Conservation (phyloP, 92 coral and sea anemone genomes). For the Pocillopora meandrina region DNA sequence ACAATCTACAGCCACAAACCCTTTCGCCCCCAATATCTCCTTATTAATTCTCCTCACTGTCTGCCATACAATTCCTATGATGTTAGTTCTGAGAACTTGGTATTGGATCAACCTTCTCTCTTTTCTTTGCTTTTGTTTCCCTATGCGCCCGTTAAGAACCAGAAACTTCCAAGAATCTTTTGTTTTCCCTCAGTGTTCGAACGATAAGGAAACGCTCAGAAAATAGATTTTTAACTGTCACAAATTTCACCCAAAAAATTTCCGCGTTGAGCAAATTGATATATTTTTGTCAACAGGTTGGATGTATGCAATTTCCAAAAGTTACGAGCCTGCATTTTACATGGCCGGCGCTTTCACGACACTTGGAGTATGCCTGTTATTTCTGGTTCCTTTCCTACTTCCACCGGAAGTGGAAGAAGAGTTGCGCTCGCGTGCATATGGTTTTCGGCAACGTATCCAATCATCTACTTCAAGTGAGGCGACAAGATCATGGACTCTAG, state of each 20-base stretch:
- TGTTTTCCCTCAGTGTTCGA: too few relatives aligned
- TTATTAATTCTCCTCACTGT: too few relatives aligned
- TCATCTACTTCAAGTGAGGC: constrained; percentile 50
- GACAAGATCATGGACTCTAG: constrained; percentile 56
- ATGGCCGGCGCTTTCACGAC: constrained; percentile 87
- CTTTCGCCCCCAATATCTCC: too few relatives aligned
- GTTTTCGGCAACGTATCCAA: constrained; percentile 37
- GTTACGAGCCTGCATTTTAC: constrained; percentile 79
- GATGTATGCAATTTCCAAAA: constrained; percentile 67
- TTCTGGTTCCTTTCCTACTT: constrained; percentile 73
- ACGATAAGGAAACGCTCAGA: too few relatives aligned
- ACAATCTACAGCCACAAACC: too few relatives aligned
- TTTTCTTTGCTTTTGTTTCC: too few relatives aligned
- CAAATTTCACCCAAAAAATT: neutral
- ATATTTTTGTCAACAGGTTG: constrained; percentile 47
- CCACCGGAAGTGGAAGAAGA: constrained; percentile 60
- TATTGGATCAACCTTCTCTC: too few relatives aligned
- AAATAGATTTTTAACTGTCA: too few relatives aligned
- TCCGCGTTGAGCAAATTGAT: neutral
- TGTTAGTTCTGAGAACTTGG: too few relatives aligned
- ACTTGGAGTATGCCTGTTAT: constrained; percentile 71
- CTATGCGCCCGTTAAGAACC: too few relatives aligned
- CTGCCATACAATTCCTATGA: too few relatives aligned
- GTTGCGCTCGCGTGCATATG: constrained; percentile 63
- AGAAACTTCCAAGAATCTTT: too few relatives aligned